phyloP scores from a whole-genome alignment of 2,113 vertebrate genomes.

The Hyperoodon ampullatus region DNA sequence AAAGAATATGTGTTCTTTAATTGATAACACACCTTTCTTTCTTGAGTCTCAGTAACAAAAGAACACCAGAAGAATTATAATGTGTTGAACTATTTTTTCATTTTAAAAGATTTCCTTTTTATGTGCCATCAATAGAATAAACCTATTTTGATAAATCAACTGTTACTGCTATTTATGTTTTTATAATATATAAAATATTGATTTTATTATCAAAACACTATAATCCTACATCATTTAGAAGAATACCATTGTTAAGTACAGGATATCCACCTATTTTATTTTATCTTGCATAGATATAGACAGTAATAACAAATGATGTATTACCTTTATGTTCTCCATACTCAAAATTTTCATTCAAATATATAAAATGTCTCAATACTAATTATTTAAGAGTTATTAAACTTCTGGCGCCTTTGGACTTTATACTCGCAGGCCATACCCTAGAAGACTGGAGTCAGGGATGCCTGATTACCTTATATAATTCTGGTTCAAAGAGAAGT shows the following conservation, averaged over 20 bases:
- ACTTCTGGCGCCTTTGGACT: background rate
- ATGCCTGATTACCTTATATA: background rate
- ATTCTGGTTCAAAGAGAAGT: background rate
- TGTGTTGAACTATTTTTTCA: background rate
- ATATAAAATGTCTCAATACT: background rate
- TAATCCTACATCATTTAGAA: background rate
- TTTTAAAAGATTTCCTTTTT: background rate
- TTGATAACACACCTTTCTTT: background rate
- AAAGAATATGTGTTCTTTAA: slow-evolving; percentile 10
- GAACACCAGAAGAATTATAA: background rate
- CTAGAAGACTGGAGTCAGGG: background rate
- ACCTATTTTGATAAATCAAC: background rate
- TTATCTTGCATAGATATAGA: background rate
- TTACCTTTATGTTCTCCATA: background rate
- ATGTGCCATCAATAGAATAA: background rate
- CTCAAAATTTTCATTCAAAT: background rate
- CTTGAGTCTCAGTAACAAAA: background rate
- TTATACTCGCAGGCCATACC: background rate
- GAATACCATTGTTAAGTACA: background rate
- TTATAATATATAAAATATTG: background rate
- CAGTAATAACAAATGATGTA: background rate
- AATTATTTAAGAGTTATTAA: background rate
- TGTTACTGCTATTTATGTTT: background rate
- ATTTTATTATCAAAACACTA: background rate
- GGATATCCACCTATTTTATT: background rate